These are phyloP conservation scores for Dorcus hopei DNA, from an alignment of 2,888 invertebrate genomes.

Conservation along the genomic window DNA sequence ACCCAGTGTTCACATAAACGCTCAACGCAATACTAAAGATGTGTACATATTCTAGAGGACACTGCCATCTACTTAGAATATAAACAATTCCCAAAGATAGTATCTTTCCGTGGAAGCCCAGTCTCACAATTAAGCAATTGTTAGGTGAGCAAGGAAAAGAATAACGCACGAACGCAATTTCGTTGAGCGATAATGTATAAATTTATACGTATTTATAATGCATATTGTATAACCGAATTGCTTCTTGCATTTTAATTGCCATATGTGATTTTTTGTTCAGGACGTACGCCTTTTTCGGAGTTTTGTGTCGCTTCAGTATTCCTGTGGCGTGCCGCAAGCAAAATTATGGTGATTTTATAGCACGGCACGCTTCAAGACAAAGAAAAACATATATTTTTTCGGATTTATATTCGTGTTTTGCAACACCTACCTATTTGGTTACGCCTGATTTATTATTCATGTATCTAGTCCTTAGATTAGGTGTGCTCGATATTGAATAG, in stretches of 20 bases:
- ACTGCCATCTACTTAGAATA: slow-evolving; percentile 42
- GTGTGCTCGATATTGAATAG: too few relatives aligned
- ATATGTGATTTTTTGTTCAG: background rate
- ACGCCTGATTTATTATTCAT: too few relatives aligned
- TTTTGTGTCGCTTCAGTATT: background rate
- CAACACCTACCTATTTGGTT: too few relatives aligned
- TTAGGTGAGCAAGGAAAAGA: background rate
- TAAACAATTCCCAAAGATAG: slow-evolving; percentile 42
- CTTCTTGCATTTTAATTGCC: slow-evolving; percentile 13
- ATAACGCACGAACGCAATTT: slow-evolving; percentile 2
- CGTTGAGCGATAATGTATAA: slow-evolving; percentile 19
- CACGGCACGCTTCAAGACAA: too few relatives aligned
- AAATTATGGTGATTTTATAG: too few relatives aligned
- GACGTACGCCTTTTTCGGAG: background rate
- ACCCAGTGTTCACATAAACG: slow-evolving; percentile 32
- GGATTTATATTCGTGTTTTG: too few relatives aligned
- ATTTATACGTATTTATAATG: slow-evolving; percentile 16
- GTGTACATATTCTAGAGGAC: slow-evolving; percentile 35
- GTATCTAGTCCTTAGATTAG: too few relatives aligned
- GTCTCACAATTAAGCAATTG: slow-evolving; percentile 28
- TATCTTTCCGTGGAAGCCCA: slow-evolving; percentile 42
- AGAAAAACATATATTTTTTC: too few relatives aligned
- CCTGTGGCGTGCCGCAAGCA: too few relatives aligned
- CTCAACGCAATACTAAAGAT: slow-evolving; percentile 39
- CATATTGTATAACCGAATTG: slow-evolving; percentile 11